Conservation (phyloP, 2,113 vertebrate genomes). For the Daubentonia madagascariensis region DNA sequence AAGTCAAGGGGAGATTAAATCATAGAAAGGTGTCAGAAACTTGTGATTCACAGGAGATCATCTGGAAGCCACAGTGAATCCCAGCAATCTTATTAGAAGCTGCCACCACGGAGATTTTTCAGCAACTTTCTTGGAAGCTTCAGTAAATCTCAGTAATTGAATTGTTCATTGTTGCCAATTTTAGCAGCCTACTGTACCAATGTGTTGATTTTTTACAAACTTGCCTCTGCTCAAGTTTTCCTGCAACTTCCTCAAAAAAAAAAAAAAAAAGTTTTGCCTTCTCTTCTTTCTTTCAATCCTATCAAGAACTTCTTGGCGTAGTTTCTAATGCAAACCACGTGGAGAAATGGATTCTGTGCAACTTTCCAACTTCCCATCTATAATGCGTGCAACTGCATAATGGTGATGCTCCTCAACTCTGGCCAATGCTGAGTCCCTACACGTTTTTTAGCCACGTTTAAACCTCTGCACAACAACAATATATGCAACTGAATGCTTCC, state of each 20-base stretch:
- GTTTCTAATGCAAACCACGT: background rate
- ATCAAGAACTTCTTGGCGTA: background rate
- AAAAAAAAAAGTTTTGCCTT: background rate
- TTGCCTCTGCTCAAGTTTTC: background rate
- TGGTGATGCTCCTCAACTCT: background rate
- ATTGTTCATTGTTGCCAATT: background rate
- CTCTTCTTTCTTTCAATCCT: background rate
- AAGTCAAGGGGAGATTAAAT: background rate
- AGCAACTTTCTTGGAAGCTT: background rate
- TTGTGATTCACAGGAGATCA: background rate
- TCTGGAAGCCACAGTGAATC: background rate
- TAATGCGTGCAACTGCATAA: background rate
- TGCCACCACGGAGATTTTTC: background rate
- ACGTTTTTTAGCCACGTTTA: background rate
- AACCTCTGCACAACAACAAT: background rate
- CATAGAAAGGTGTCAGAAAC: background rate
- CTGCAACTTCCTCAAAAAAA: background rate
- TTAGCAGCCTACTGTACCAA: background rate
- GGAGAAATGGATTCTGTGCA: background rate
- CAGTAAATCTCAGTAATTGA: background rate
- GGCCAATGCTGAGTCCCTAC: background rate
- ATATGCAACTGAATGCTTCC: background rate
- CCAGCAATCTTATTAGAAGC: background rate
- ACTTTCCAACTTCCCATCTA: background rate
- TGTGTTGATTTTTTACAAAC: background rate